Percentiles rank a stretch among this genome's conserved stretches.
These are phyloP conservation scores for Daktulosphaira vitifoliae DNA, from an alignment of 1,140 invertebrate genomes.

Conservation along the genomic window DNA sequence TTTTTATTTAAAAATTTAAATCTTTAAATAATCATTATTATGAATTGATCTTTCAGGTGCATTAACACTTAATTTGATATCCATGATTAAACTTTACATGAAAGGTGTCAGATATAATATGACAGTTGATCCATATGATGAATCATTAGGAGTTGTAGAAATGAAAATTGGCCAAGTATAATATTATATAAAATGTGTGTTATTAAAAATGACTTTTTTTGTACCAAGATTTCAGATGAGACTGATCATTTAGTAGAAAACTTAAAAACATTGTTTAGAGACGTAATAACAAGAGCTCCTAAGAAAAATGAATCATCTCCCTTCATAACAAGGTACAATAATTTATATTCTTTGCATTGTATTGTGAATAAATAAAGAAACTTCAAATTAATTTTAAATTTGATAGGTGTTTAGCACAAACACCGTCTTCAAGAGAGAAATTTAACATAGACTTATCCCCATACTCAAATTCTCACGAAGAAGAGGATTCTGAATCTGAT, in stretches of 20 bases:
- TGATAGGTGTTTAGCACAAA: constrained; percentile 6
- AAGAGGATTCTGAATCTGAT: constrained; percentile 11
- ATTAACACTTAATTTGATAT: constrained; percentile 11
- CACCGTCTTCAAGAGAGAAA: constrained; percentile 2
- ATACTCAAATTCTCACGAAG: background rate
- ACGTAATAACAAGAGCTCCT: constrained; percentile 25
- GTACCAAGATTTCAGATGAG: background rate
- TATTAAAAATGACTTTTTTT: background rate
- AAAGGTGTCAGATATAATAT: constrained; percentile 23
- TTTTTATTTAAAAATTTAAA: too few species aligned
- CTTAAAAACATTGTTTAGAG: constrained; percentile 17
- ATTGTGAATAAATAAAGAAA: too few species aligned
- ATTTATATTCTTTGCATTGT: too few species aligned
- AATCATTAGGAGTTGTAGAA: constrained; percentile 18
- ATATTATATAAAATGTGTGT: too few species aligned
- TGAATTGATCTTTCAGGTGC: background rate
- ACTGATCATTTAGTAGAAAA: constrained; percentile 2
- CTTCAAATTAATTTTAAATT: too few species aligned
- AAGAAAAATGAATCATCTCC: constrained; percentile 3
- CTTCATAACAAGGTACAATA: constrained; percentile 10
- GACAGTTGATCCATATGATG: constrained; percentile 28
- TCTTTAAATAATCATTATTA: too few species aligned
- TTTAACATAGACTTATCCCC: constrained; percentile 15
- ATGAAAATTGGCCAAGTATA: constrained; percentile 22
- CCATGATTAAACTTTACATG: constrained; percentile 20